A percentile compares a stretch with the other conserved stretches of the same genome.
phyloP scores from a whole-genome alignment of 53 echinoderm and acorn worm species.

The Echinarachnius parma region DNA sequence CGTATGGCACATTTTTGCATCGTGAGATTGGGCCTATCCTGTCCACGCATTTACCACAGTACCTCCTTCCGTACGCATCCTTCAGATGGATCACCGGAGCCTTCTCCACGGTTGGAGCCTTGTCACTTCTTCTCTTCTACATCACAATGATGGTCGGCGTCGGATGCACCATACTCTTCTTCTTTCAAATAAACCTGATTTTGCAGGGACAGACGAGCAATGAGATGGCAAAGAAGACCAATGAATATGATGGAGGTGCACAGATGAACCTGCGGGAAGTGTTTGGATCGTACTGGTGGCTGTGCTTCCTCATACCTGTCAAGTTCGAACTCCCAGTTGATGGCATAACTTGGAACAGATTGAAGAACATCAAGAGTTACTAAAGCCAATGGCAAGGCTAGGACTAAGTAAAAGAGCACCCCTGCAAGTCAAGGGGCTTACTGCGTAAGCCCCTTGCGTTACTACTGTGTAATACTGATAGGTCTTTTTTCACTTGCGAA shows the following conservation, averaged over 20 bases:
- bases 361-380: constrained; percentile 72
- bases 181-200: constrained; percentile 54
- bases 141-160: constrained; percentile 57
- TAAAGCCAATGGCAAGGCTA: no score
- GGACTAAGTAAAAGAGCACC: no score
- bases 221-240: constrained; percentile 52
- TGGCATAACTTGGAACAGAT: constrained; percentile 69
- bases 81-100: constrained; percentile 58
- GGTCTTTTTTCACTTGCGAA: no score
- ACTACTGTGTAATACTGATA: no score
- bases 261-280: constrained; percentile 69
- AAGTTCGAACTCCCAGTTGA: constrained; percentile 63
- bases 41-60: constrained; percentile 47
- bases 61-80: constrained; percentile 65
- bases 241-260: constrained; percentile 40
- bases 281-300: constrained; percentile 78
- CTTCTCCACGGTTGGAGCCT: constrained; percentile 16
- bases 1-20: constrained; percentile 50
- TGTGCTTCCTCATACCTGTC: constrained; percentile 72
- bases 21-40: constrained; percentile 47
- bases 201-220: constrained; percentile 76
- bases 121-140: constrained; percentile 59
- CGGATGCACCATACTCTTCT: constrained; percentile 56
- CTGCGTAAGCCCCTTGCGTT: no score
- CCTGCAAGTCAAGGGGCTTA: no score